phyloP scores from a whole-genome alignment of 2,888 invertebrate species.

The Cataglyphis livida region DNA sequence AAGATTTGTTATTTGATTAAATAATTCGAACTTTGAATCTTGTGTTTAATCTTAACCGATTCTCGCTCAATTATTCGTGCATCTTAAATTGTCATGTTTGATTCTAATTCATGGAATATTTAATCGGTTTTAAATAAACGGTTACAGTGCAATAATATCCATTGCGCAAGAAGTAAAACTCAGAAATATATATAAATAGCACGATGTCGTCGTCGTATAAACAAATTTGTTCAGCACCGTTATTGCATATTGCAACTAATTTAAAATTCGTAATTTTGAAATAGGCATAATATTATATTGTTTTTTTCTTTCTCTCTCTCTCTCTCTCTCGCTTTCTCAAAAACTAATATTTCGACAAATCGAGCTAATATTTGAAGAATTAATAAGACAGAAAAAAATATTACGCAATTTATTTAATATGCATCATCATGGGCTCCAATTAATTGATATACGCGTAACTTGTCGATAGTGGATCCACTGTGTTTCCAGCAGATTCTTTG shows the following conservation, averaged over 20 bases:
- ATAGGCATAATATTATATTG: neutral
- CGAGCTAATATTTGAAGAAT: neutral
- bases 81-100: slow-evolving; percentile 66
- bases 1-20: too few relatives aligned
- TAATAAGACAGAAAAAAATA: neutral
- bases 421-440: neutral
- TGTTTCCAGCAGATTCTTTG: neutral
- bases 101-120: slow-evolving; percentile 72
- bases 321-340: neutral
- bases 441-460: neutral
- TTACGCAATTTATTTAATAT: neutral
- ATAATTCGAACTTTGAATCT: slow-evolving; percentile 42
- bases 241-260: too few relatives aligned
- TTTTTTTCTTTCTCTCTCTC: too few relatives aligned
- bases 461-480: neutral
- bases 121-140: slow-evolving; percentile 65
- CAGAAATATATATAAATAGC: neutral
- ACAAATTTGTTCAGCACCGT: neutral
- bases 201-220: neutral
- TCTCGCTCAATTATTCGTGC: slow-evolving; percentile 62
- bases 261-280: neutral
- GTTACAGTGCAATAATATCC: slow-evolving; percentile 31
- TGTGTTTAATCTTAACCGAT: slow-evolving; percentile 29
- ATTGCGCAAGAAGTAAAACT: slow-evolving; percentile 35
- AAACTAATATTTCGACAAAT: neutral